phyloP scores from a whole-genome alignment of 2,797 vertebrate genomes.

The Neoniphon sammara region DNA sequence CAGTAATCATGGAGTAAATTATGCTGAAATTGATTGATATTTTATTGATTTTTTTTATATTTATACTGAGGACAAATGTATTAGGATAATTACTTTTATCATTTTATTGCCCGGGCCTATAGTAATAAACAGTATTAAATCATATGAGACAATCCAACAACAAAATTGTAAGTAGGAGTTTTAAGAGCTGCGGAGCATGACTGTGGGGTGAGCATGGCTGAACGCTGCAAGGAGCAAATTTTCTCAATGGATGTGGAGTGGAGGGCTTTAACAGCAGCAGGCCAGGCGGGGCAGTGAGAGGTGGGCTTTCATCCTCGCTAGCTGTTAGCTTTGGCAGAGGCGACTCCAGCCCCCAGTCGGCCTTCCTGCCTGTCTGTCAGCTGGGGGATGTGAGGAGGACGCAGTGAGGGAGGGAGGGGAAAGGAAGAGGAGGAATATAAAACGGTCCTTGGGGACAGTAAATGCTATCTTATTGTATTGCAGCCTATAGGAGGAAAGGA shows the following conservation, averaged over 20 bases:
- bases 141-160: too few relatives aligned
- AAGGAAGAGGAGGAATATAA: constrained; percentile 30
- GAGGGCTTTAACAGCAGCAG: constrained; percentile 53
- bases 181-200: constrained; percentile 20
- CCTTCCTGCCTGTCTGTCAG: constrained; percentile 60
- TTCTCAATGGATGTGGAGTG: constrained; percentile 67
- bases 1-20: too few relatives aligned
- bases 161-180: neutral
- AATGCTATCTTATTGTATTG: constrained; percentile 46
- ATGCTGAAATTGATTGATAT: too few relatives aligned
- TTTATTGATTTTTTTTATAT: too few relatives aligned
- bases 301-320: constrained; percentile 71
- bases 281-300: constrained; percentile 67
- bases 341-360: constrained; percentile 53
- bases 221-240: constrained; percentile 41
- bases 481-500: constrained; percentile 19
- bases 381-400: constrained; percentile 35
- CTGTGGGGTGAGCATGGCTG: constrained; percentile 20
- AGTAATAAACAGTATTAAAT: too few relatives aligned
- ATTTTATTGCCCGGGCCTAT: too few relatives aligned
- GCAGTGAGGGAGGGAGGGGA: constrained; percentile 20
- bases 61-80: too few relatives aligned
- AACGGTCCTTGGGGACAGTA: constrained; percentile 47
- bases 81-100: too few relatives aligned
- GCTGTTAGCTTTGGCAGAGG: constrained; percentile 76